Evolutionary conservation across 2,888 invertebrate genomes (phyloP).

Genomic region (Campopleginae sp.): DNA sequence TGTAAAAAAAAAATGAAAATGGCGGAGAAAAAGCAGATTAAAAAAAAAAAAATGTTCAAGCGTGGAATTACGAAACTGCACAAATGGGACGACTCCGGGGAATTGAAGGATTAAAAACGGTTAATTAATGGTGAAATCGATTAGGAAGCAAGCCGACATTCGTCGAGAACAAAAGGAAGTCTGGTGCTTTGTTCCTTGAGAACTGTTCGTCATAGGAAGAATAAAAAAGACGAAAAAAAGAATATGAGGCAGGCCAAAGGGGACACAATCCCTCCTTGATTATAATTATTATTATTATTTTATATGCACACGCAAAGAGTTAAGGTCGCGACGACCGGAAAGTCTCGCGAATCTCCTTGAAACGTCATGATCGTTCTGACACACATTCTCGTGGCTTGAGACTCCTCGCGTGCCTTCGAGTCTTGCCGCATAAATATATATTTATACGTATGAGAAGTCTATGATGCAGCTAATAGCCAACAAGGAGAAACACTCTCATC

Average conservation of each 20-base stretch:
- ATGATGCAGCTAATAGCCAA: conserved; percentile 60
- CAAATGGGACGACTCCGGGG: background rate
- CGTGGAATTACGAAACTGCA: background rate
- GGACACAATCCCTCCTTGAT: conserved; percentile 34
- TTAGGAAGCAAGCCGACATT: background rate
- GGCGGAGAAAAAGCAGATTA: background rate
- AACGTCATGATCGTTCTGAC: conserved; percentile 75
- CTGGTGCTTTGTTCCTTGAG: background rate
- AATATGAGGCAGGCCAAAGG: background rate
- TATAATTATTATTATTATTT: conserved; percentile 24
- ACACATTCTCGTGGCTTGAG: conserved; percentile 70
- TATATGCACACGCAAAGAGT: conserved; percentile 46
- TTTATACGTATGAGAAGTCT: conserved; percentile 35
- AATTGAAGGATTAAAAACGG: background rate
- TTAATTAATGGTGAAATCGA: background rate
- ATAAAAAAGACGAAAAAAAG: background rate
- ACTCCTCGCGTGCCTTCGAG: conserved; percentile 53
- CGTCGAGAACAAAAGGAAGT: background rate
- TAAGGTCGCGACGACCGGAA: conserved; percentile 69
- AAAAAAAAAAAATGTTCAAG: background rate
- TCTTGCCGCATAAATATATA: conserved; percentile 42
- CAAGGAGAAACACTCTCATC: conserved; percentile 54
- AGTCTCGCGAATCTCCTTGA: conserved; percentile 75
- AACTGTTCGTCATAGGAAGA: background rate
- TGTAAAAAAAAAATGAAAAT: background rate